phyloP scores from a whole-genome alignment of 2,113 vertebrate genomes.

The Forbesichthys papilliferus region DNA sequence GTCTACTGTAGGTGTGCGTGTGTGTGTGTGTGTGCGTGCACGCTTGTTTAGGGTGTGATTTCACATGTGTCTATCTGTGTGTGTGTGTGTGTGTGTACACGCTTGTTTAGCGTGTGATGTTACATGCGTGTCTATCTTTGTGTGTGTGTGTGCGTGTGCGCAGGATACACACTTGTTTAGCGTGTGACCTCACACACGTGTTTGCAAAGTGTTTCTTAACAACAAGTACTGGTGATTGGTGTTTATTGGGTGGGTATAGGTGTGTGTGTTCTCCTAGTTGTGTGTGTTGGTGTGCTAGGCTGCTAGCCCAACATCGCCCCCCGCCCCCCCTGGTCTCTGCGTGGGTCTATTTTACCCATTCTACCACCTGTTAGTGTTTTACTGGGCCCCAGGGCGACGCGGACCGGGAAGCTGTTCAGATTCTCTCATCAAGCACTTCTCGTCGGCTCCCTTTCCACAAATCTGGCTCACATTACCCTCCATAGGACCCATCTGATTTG shows the following conservation, averaged over 20 bases:
- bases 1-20: slow-evolving; percentile 6
- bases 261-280: slow-evolving; percentile 30
- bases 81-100: neutral
- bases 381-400: slow-evolving; percentile 64
- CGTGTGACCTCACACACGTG: neutral
- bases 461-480: slow-evolving; percentile 70
- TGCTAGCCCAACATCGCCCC: slow-evolving; percentile 62
- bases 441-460: slow-evolving; percentile 55
- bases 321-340: slow-evolving; percentile 69
- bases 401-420: slow-evolving; percentile 66
- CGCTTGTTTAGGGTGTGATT: neutral
- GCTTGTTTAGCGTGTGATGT: too few species aligned
- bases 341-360: slow-evolving; percentile 71
- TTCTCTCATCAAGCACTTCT: slow-evolving; percentile 69
- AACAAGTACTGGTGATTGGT: neutral
- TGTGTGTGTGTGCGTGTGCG: neutral
- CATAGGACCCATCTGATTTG: slow-evolving; percentile 43
- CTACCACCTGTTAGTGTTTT: slow-evolving; percentile 76
- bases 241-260: neutral
- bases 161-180: too few species aligned
- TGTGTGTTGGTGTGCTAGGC: slow-evolving; percentile 59
- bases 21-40: neutral
- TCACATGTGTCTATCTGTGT: neutral
- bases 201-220: neutral
- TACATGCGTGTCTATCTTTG: slow-evolving; percentile 26